These are phyloP conservation scores for Nomada flava DNA, from an alignment of 2,888 invertebrate species.

Conservation along the genomic window DNA sequence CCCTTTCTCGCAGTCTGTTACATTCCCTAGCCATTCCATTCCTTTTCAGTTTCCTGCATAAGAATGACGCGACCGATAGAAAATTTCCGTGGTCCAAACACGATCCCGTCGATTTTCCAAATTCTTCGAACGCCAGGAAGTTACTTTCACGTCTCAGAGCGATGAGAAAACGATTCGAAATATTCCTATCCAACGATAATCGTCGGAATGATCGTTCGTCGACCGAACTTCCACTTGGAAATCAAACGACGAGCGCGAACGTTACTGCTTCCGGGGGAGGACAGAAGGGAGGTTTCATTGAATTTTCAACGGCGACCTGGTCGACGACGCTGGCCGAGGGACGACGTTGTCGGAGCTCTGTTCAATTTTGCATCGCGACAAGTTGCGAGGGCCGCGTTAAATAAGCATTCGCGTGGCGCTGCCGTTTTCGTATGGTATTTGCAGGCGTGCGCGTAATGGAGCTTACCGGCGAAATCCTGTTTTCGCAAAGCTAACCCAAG, in stretches of 20 bases:
- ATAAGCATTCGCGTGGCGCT: conserved; percentile 36
- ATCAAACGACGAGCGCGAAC: neutral
- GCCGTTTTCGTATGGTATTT: conserved; percentile 31
- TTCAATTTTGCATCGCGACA: conserved; percentile 36
- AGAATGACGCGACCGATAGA: neutral
- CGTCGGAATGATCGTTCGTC: conserved; percentile 7
- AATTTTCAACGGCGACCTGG: neutral
- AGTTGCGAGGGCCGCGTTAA: conserved; percentile 33
- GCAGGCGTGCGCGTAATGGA: conserved; percentile 54
- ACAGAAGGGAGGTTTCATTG: neutral
- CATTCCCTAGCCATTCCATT: neutral
- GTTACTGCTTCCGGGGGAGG: neutral
- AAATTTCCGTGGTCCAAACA: neutral
- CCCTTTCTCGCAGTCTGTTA: conserved; percentile 19
- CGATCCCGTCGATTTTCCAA: too few relatives aligned
- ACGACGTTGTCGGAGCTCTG: neutral
- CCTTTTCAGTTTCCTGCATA: neutral
- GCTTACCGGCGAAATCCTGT: conserved; percentile 67
- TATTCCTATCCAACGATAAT: neutral
- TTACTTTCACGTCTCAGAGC: too few relatives aligned
- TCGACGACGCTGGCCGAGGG: neutral
- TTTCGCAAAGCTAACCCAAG: conserved; percentile 57
- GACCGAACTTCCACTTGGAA: neutral
- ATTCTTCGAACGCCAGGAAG: too few relatives aligned
- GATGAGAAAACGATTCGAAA: neutral